Percentiles rank a stretch among this genome's conserved stretches.
These are phyloP conservation scores for Dendronephthya gigantea DNA, from an alignment of 64 coral and sea anemone species.

Conservation along the genomic window DNA sequence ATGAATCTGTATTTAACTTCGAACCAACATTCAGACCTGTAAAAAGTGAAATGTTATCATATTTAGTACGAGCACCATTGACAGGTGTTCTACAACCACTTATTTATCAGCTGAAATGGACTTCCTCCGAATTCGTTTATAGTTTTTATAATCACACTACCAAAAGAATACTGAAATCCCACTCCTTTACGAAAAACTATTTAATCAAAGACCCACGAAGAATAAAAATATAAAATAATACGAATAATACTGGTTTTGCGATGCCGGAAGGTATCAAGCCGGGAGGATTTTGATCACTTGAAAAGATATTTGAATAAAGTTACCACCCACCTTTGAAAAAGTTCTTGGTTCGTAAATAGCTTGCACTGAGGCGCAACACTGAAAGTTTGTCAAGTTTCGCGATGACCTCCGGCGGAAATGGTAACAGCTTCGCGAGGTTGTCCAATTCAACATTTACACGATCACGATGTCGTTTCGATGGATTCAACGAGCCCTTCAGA, in stretches of 20 bases:
- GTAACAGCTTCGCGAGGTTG: conserved; percentile 83
- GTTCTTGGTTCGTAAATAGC: conserved; percentile 83
- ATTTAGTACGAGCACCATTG: background rate
- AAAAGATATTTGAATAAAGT: too few relatives aligned
- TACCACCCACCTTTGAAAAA: conserved; percentile 99
- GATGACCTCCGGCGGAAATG: conserved; percentile 93
- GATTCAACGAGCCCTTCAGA: conserved; percentile 83
- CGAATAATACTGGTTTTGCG: too few relatives aligned
- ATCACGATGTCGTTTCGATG: conserved; percentile 84
- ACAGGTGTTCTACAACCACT: too few relatives aligned
- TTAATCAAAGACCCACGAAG: too few relatives aligned
- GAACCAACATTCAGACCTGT: background rate
- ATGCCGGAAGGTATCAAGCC: too few relatives aligned
- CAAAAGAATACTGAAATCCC: too few relatives aligned
- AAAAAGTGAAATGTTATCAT: background rate
- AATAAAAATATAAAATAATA: too few relatives aligned
- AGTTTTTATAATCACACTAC: too few relatives aligned
- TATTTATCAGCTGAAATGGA: too few relatives aligned
- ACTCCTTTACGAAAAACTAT: too few relatives aligned
- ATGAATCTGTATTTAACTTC: background rate
- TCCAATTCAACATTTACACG: conserved; percentile 91
- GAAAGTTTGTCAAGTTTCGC: conserved; percentile 95
- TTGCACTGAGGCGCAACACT: conserved; percentile 72
- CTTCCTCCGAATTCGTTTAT: too few relatives aligned
- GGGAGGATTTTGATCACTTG: too few relatives aligned